These are phyloP conservation scores for Panonychus citri DNA, from an alignment of 1,140 invertebrate species.

Conservation along the genomic window DNA sequence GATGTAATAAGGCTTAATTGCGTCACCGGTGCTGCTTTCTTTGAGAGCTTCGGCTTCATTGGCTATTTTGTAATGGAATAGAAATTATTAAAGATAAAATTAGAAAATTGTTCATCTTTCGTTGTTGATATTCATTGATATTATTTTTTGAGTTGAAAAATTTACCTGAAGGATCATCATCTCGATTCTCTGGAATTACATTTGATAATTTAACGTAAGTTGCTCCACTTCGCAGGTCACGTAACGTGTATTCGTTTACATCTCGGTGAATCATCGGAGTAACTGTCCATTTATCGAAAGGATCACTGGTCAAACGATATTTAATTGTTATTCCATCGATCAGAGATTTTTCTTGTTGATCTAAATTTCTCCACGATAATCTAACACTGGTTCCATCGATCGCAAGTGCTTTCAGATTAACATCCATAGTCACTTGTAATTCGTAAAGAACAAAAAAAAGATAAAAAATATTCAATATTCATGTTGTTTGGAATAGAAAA, in stretches of 20 bases:
- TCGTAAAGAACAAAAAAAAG: too few species aligned
- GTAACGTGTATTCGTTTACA: constrained; percentile 41
- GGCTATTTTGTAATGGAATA: constrained; percentile 27
- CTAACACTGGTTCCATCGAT: constrained; percentile 50
- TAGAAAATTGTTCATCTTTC: too few species aligned
- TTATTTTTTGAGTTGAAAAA: neutral
- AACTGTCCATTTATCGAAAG: constrained; percentile 21
- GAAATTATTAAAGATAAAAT: neutral
- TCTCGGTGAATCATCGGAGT: constrained; percentile 50
- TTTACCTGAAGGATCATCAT: neutral
- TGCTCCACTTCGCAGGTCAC: constrained; percentile 41
- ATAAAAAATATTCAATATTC: too few species aligned
- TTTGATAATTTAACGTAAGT: too few species aligned
- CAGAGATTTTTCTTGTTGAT: constrained; percentile 46
- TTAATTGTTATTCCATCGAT: constrained; percentile 44
- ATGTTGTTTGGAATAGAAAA: too few species aligned
- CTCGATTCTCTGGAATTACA: neutral
- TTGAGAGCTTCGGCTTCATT: constrained; percentile 40
- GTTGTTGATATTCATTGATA: too few species aligned
- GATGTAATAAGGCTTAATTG: constrained; percentile 50
- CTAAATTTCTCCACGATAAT: constrained; percentile 54
- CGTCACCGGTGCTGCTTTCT: constrained; percentile 34
- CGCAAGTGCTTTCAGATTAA: constrained; percentile 41
- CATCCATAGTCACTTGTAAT: constrained; percentile 41
- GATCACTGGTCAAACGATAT: constrained; percentile 35